Base-by-base conservation (phyloP, 1,140 invertebrate genomes). In the Drosophila nigrodunni region DNA sequence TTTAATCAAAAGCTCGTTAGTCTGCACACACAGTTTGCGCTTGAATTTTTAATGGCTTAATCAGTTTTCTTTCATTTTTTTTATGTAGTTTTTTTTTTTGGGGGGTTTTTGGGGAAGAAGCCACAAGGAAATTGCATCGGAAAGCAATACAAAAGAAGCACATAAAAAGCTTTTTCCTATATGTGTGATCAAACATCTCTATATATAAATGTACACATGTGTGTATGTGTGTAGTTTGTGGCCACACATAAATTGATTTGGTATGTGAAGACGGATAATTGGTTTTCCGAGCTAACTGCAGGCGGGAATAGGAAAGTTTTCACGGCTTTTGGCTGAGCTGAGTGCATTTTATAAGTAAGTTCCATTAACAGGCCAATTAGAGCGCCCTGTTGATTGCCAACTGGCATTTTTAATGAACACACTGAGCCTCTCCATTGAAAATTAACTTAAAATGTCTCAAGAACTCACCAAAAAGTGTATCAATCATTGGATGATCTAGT, bases 31-130 rank as follows among this genome's bases (percentile, higher is more conserved):
- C 77, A 76, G 68, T 76, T 75, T 76, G 73, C 57, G 77, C 61
- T 77, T 78, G 71, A 78, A 80, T 78, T 65, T 74, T 77, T 80
- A 80, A 80, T 78, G 75, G 75, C 70, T 80, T 80, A 78, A 80
- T 80, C 78, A 78, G 75, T 69, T 80, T 77, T 25, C 65, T 67
- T 58, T 59, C 39, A 44, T 71, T 55, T 43, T 55, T 43, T 71
- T 69, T 71, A 66, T 71, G 18, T 47, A 21, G 39, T 41, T 11
- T n/a, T 2, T 21, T 55, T 47, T 55, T 57, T 41, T n/a, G n/a
- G 13, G 54, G 52, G 69, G 58, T 46, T 30, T 30, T 30, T 41
- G 41, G 30, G 41, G 46, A 44, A 54, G 67, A 58, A 71, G 60
- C 74, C 68, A 77, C 74, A 74, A 73, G 77, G 69, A 77, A 79